Conservation (phyloP, 2,888 invertebrate species). For the Lamproptera curius region DNA sequence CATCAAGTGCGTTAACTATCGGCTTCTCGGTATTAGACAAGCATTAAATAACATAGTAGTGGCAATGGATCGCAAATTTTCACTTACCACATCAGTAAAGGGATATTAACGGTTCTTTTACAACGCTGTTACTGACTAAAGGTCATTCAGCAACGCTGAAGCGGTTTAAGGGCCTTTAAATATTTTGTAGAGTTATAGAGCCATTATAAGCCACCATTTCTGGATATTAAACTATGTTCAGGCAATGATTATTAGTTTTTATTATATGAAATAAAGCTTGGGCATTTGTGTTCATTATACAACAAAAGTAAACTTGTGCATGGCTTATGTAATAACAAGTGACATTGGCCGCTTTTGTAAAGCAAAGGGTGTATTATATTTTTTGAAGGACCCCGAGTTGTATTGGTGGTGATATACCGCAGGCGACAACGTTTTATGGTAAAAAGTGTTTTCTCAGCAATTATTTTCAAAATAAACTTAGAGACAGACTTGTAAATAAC, state of each 20-base stretch:
- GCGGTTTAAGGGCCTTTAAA: constrained; percentile 14
- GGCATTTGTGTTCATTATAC: too few relatives aligned
- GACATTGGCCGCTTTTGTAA: too few relatives aligned
- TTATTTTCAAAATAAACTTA: too few relatives aligned
- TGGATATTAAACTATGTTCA: not conserved
- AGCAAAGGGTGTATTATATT: not conserved
- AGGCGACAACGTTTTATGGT: not conserved
- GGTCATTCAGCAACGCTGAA: constrained; percentile 11
- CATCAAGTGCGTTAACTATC: not conserved
- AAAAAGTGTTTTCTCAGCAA: not conserved
- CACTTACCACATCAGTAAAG: constrained; percentile 5
- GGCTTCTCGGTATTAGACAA: not conserved
- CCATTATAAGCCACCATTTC: constrained; percentile 7
- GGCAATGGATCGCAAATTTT: constrained; percentile 4
- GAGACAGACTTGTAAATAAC: too few relatives aligned
- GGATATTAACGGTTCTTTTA: constrained; percentile 14
- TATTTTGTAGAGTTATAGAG: constrained; percentile 14
- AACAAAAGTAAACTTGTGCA: too few relatives aligned
- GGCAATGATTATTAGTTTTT: constrained; percentile 2
- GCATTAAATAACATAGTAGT: not conserved
- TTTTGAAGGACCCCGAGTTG: not conserved
- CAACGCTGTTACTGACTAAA: constrained; percentile 10
- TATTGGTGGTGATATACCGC: not conserved
- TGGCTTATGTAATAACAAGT: too few relatives aligned
- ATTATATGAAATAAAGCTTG: constrained; percentile 1